Evolutionary conservation across 2,113 vertebrate species (phyloP), one percentile per base, ranked within the genome.

Genomic region (Prietella phreatophila): DNA sequence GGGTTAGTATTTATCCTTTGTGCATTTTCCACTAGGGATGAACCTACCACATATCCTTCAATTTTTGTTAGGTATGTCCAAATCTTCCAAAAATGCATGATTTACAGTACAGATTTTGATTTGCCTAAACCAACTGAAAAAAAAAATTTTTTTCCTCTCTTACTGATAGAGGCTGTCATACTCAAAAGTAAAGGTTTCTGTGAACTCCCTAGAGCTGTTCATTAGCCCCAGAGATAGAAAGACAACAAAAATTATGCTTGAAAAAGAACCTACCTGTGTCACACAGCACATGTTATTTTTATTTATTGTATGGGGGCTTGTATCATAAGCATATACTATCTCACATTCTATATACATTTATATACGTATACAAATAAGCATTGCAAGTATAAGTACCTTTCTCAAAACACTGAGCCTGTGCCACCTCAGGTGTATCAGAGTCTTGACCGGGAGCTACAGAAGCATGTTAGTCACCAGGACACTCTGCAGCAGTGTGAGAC

Each of bases 361-460:
- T 14, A 75, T 75, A 47, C 4, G 42, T 27, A 14, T 47, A 47
- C 10, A 33, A 58, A 58, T 9, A 30, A 55, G 27, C n/a, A 53
- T 17, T 79, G 1, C 15, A 55, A 55, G 15, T 80, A 79, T 22
- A 30, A 10, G 9, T 11, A 81, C 56, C 8, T 36, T 39, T 39
- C 20, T 7, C 5, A 27, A 42, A 82, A 61, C 76, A 71, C 55
- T 85, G 17, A 71, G 36, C 11, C 0, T 89, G 30, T 87, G 67
- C 19, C 30, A 85, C 39, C 79, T 76, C 87, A 99, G 98, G 96
- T 99, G 14, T 99, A 98, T 93, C 96, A 97, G 94, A 98, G 96
- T 94, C 94, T 99, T 93, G 98, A 99, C 91, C 95, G 95, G 14
- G 98, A 99, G 92, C 95, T 99, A n/a, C 97, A 99, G 93, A 98